Conservation (phyloP, 1,140 invertebrate genomes). For the Rhopalosiphum padi region DNA sequence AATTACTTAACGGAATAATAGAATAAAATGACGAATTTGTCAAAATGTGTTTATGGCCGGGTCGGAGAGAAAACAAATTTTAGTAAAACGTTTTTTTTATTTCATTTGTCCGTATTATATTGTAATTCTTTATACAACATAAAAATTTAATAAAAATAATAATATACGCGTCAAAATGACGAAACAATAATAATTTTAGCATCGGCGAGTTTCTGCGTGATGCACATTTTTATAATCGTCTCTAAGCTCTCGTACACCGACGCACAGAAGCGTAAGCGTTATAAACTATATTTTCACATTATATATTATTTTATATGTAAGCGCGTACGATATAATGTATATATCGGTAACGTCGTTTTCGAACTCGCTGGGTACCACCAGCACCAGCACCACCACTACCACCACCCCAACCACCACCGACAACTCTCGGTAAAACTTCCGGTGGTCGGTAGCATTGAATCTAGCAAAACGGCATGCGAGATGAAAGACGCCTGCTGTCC, state of each 20-base stretch:
- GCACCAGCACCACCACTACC: neutral
- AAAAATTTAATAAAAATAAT: neutral
- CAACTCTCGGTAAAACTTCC: conserved; percentile 7
- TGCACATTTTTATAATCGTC: neutral
- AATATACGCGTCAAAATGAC: neutral
- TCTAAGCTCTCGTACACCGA: neutral
- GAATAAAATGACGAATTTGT: neutral
- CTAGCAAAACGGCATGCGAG: neutral
- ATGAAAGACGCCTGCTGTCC: neutral
- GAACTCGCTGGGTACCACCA: neutral
- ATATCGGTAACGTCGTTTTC: neutral
- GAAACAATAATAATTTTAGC: neutral
- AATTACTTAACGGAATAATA: neutral
- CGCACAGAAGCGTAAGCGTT: neutral
- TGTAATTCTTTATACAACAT: neutral
- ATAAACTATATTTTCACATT: neutral
- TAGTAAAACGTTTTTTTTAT: neutral
- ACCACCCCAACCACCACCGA: too few relatives aligned
- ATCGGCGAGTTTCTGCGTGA: neutral
- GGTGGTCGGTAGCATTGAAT: neutral
- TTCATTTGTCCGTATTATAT: neutral
- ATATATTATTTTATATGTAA: neutral
- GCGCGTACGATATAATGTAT: neutral
- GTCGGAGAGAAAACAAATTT: neutral
- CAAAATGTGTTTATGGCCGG: neutral